Conservation (phyloP, 1,140 invertebrate species). For the Coelopa frigida region DNA sequence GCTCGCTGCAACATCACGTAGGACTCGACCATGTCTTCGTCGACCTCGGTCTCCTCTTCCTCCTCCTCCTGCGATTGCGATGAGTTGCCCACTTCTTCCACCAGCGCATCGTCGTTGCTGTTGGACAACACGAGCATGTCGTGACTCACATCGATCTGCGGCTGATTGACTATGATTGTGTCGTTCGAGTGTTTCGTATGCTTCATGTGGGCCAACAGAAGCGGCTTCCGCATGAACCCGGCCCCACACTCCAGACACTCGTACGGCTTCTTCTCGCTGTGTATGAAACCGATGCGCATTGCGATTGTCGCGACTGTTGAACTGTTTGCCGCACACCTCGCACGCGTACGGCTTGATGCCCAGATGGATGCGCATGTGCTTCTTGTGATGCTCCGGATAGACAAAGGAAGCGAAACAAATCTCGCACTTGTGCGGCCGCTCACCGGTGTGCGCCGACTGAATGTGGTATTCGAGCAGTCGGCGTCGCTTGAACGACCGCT, state of each 20-base stretch:
- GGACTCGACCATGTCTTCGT: conserved; percentile 4
- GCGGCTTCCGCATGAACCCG: conserved; percentile 76
- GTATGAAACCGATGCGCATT: conserved; percentile 76
- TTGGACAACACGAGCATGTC: neutral
- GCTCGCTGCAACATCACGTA: neutral
- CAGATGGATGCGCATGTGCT: conserved; percentile 71
- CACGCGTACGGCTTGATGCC: conserved; percentile 72
- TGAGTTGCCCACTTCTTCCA: neutral
- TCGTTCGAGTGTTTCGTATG: conserved; percentile 62
- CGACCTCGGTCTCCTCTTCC: conserved; percentile 1
- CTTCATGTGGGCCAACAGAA: conserved; percentile 72
- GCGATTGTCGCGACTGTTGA: conserved; percentile 74
- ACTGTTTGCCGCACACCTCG: conserved; percentile 80
- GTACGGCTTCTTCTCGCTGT: conserved; percentile 80
- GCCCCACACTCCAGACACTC: conserved; percentile 72
- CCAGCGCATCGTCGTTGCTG: neutral
- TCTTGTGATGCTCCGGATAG: conserved; percentile 77
- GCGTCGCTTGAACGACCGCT: conserved; percentile 66
- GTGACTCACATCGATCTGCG: conserved; percentile 47
- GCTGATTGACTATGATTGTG: conserved; percentile 72
- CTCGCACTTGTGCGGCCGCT: conserved; percentile 67
- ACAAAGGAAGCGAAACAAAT: conserved; percentile 70
- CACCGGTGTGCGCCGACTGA: conserved; percentile 71
- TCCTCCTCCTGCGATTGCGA: neutral
- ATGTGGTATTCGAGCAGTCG: conserved; percentile 72